These are phyloP conservation scores for Phalacrocorax brasilianus DNA, from an alignment of 2,113 vertebrate species.

Conservation along the genomic window DNA sequence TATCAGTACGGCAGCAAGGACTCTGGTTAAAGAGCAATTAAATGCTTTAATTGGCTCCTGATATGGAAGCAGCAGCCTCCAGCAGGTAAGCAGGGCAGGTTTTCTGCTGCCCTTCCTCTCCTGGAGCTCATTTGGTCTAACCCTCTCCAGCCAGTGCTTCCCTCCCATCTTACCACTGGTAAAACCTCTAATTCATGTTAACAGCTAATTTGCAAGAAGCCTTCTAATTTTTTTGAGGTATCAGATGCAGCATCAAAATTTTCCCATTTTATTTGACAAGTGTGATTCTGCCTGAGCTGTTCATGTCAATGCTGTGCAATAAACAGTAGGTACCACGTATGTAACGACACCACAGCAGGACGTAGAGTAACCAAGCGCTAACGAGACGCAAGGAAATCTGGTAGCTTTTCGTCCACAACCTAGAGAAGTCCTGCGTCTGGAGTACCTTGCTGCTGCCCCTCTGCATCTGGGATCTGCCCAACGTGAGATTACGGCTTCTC, in stretches of 20 bases:
- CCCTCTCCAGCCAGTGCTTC: neutral
- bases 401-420: neutral
- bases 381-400: fast-evolving
- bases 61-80: neutral
- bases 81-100: neutral
- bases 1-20: neutral
- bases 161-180: neutral
- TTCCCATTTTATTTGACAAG: neutral
- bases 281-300: neutral
- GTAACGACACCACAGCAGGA: neutral
- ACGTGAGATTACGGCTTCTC: fast-evolving
- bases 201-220: neutral
- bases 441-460: neutral
- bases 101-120: neutral
- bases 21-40: neutral
- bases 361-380: fast-evolving
- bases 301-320: neutral
- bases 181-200: neutral
- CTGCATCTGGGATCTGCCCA: neutral
- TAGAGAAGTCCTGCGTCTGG: neutral
- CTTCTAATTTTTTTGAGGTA: neutral
- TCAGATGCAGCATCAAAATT: neutral
- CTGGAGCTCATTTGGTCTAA: neutral
- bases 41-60: neutral
- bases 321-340: neutral